Percentiles rank a stretch among this genome's conserved stretches.
Evolutionary conservation across 2,113 vertebrate species (phyloP).

Genomic region (Pseudorectes ferrugineus): DNA sequence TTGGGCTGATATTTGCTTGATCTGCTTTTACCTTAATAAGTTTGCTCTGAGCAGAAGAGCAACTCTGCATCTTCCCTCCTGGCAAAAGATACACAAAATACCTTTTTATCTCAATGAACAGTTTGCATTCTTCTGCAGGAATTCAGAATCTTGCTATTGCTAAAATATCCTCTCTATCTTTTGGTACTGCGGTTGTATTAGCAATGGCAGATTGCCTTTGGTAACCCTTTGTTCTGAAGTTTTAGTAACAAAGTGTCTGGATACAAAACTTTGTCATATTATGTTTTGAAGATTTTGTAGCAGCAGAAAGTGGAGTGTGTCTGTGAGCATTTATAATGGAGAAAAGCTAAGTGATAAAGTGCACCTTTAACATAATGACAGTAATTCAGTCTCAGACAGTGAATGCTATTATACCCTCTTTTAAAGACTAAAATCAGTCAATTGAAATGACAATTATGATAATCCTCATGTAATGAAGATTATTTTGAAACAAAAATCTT

Average conservation of each 20-base stretch:
- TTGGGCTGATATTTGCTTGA: slow-evolving; percentile 58
- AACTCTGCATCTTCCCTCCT: neutral
- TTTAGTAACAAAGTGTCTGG: slow-evolving; percentile 9
- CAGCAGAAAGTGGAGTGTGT: neutral
- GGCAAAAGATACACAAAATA: slow-evolving; percentile 6
- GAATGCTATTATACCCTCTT: slow-evolving; percentile 43
- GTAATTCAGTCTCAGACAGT: slow-evolving; percentile 49
- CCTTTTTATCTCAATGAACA: neutral
- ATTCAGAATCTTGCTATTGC: neutral
- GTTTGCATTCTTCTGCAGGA: neutral
- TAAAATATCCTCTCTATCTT: neutral
- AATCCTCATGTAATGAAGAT: slow-evolving; percentile 49
- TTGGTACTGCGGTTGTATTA: neutral
- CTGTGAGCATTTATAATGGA: slow-evolving; percentile 35
- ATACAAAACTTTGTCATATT: slow-evolving; percentile 27
- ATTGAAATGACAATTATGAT: slow-evolving; percentile 63
- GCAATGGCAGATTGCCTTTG: neutral
- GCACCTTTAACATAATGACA: slow-evolving; percentile 50
- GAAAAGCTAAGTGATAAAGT: slow-evolving; percentile 57
- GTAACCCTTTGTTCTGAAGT: slow-evolving; percentile 30
- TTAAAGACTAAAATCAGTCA: slow-evolving; percentile 60
- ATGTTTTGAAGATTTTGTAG: slow-evolving; percentile 16
- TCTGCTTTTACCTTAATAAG: neutral
- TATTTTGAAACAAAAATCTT: slow-evolving; percentile 62
- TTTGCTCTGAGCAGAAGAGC: slow-evolving; percentile 6